Evolutionary conservation across 2,888 invertebrate genomes (phyloP).

Genomic region (Ormyrus pomaceus): DNA sequence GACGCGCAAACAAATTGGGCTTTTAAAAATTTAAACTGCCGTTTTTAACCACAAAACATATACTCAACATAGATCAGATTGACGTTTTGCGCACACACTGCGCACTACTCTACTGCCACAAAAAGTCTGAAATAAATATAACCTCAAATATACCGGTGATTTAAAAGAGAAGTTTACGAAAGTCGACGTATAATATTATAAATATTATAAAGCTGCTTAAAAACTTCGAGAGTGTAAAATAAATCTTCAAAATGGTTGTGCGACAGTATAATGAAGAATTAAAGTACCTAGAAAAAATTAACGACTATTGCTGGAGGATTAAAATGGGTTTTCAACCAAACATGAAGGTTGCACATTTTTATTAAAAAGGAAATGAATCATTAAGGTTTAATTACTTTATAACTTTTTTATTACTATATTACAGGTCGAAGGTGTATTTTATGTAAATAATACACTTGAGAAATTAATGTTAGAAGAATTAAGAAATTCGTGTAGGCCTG

Average conservation of each 20-base stretch:
- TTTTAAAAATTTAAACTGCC: not conserved
- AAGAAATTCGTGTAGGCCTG: conserved; percentile 91
- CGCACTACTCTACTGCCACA: not conserved
- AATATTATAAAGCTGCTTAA: not conserved
- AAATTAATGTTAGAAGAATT: conserved; percentile 98
- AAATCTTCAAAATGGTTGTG: conserved; percentile 85
- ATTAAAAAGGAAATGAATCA: not conserved
- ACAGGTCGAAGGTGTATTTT: conserved; percentile 96
- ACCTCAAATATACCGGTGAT: conserved; percentile 34
- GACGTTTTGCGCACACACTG: not conserved
- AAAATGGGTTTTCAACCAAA: conserved; percentile 99
- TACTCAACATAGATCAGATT: not conserved
- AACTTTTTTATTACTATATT: not conserved
- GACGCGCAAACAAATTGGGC: not conserved
- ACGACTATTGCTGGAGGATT: conserved; percentile 91
- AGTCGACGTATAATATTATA: not conserved
- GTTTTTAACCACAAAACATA: not conserved
- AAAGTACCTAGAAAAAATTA: conserved; percentile 93
- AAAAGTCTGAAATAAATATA: conserved; percentile 22
- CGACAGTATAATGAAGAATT: conserved; percentile 95
- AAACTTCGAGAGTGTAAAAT: not conserved
- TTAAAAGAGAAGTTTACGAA: not conserved
- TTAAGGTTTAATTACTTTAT: not conserved
- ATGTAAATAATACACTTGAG: conserved; percentile 94
- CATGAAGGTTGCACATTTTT: conserved; percentile 85